These are phyloP conservation scores for Eupeodes latifasciatus DNA, from an alignment of 2,888 invertebrate species.

Conservation along the genomic window DNA sequence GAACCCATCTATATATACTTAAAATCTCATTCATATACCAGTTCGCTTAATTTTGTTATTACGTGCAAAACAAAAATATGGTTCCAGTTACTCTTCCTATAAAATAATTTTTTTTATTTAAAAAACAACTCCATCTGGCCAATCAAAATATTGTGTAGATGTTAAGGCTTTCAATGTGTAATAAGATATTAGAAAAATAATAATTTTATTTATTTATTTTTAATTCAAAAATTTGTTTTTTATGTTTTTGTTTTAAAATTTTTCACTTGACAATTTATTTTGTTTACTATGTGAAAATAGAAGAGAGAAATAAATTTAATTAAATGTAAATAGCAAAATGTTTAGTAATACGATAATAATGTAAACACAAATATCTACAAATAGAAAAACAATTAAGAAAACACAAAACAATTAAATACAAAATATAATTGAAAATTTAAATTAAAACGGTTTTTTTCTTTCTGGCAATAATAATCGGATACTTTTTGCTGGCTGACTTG, in stretches of 20 bases:
- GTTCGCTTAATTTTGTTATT: conserved; percentile 30
- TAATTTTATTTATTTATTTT: conserved; percentile 17
- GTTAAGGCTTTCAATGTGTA: conserved; percentile 23
- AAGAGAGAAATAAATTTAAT: background rate
- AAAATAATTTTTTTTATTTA: background rate
- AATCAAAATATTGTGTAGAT: conserved; percentile 16
- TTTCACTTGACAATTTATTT: background rate
- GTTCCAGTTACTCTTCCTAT: conserved; percentile 45
- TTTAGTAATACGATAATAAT: conserved; percentile 28
- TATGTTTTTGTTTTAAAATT: background rate
- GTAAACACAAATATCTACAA: conserved; percentile 14
- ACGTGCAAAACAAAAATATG: background rate
- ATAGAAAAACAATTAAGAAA: conserved; percentile 6
- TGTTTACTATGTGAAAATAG: background rate
- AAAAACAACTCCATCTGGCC: conserved; percentile 27
- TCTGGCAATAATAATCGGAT: background rate
- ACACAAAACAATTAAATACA: conserved; percentile 42
- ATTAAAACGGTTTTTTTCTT: background rate
- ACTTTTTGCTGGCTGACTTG: too few species aligned
- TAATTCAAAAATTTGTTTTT: background rate
- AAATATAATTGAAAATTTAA: conserved; percentile 44
- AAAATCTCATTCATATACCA: conserved; percentile 40
- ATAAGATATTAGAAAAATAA: conserved; percentile 2
- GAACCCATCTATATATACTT: conserved; percentile 15
- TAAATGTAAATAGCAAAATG: conserved; percentile 28